Evolutionary conservation across 2,113 vertebrate genomes (phyloP), one percentile per base, ranked within the genome.

Genomic region (Aramus guarauna): DNA sequence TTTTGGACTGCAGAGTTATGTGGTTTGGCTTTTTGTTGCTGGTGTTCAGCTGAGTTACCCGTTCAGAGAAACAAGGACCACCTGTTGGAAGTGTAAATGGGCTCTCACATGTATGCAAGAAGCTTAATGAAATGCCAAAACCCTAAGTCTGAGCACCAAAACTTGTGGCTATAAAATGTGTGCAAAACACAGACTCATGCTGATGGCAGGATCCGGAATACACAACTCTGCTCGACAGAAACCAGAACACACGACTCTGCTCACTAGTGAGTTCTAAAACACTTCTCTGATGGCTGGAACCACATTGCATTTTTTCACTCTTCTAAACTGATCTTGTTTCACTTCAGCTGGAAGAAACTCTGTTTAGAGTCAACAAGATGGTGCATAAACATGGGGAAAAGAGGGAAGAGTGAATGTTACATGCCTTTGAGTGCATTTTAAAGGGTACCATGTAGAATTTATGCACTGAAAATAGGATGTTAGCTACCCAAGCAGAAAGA

Each of bases 401-500:
- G 45, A 78, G 55, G 21, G 74, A 85, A 91, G 74, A 94, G 76
- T 86, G 90, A 97, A 81, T 83, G 85, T 91, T 95, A 94, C 81
- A 64, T 94, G 69, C 71, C 90, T 97, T 82, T 91, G 83, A 85
- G 82, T 95, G 81, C 90, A 96, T 94, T 97, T 97, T 90, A 92
- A 92, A 96, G 90, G 72, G 62, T 92, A 89, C 83, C 59, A 69
- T 83, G 81, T 95, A 96, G 95, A 97, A 96, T 96, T 94, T 90
- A 96, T 91, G 82, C 85, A 71, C 58, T 95, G 90, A 92, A 98
- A 97, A 86, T 92, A 91, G 82, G 34, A 92, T 93, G 92, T 81
- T 97, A 93, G 66, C 94, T 95, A 97, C 50, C 75, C 94, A 97
- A 97, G 96, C 92, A 97, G 97, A 98, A 97, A 94, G 80, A 97